Conservation (phyloP, 2,888 invertebrate genomes). For the Cryptocephalus primarius region DNA sequence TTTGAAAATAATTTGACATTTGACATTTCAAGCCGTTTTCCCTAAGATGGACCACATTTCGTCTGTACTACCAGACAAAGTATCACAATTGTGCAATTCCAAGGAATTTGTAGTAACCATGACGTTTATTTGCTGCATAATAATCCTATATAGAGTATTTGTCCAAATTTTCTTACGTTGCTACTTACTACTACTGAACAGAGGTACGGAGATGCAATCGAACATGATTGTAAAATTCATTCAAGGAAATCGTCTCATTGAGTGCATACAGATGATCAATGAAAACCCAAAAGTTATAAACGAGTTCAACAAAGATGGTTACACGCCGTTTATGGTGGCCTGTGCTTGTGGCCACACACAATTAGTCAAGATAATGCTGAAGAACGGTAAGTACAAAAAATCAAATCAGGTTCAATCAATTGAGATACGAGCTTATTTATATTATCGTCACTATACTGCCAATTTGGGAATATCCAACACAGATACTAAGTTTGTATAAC, state of each 20-base stretch:
- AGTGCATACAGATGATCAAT: constrained; percentile 14
- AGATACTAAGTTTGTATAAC: no score
- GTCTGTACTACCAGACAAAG: neutral
- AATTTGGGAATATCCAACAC: neutral
- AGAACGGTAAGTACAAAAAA: constrained; percentile 11
- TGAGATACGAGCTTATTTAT: neutral
- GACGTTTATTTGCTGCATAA: constrained; percentile 8
- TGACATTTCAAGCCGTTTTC: neutral
- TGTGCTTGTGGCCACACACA: constrained; percentile 26
- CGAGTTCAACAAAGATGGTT: constrained; percentile 15
- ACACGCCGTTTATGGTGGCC: constrained; percentile 23
- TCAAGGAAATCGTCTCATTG: constrained; percentile 11
- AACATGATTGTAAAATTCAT: constrained; percentile 9
- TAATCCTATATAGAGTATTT: neutral
- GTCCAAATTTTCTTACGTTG: neutral
- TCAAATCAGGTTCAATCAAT: neutral
- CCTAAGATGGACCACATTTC: neutral
- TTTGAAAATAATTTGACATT: no score
- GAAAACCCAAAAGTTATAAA: constrained; percentile 17
- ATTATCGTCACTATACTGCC: neutral
- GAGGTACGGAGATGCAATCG: no score
- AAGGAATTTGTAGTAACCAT: constrained; percentile 5
- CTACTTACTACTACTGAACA: no score
- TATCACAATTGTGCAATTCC: constrained; percentile 8
- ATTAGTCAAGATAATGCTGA: constrained; percentile 25